Evolutionary conservation across 2,797 vertebrate species (phyloP).

Genomic region (Coracias cyanogaster): DNA sequence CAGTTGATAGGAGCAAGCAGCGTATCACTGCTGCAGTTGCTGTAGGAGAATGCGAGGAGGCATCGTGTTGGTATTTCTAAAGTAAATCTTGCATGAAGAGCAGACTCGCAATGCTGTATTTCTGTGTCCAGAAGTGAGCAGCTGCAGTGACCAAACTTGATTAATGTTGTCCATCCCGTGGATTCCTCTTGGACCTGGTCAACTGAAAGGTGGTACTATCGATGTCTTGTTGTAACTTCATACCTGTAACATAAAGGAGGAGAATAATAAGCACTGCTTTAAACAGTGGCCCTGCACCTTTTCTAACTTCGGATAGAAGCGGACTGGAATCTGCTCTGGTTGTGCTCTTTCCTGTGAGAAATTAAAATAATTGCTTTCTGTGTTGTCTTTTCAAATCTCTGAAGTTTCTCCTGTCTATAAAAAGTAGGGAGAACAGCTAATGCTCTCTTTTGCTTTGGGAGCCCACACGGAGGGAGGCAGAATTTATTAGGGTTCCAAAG

Average conservation of each 20-base stretch:
- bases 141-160: neutral
- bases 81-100: conserved; percentile 59
- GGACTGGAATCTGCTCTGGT: neutral
- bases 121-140: neutral
- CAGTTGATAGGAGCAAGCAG: neutral
- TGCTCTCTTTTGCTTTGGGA: neutral
- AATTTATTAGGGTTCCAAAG: neutral
- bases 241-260: neutral
- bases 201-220: neutral
- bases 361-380: neutral
- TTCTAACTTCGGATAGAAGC: neutral
- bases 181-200: neutral
- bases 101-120: neutral
- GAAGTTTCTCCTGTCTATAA: neutral
- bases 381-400: neutral
- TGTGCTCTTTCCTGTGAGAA: neutral
- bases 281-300: neutral
- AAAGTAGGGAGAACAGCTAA: neutral
- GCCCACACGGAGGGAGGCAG: rapidly evolving
- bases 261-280: neutral
- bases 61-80: conserved; percentile 70
- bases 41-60: conserved; percentile 52
- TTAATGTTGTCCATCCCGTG: neutral
- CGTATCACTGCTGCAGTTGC: conserved; percentile 38
- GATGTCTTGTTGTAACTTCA: neutral